Base-by-base conservation (phyloP, 2,888 invertebrate genomes). In the Heteromurus nitidus region DNA sequence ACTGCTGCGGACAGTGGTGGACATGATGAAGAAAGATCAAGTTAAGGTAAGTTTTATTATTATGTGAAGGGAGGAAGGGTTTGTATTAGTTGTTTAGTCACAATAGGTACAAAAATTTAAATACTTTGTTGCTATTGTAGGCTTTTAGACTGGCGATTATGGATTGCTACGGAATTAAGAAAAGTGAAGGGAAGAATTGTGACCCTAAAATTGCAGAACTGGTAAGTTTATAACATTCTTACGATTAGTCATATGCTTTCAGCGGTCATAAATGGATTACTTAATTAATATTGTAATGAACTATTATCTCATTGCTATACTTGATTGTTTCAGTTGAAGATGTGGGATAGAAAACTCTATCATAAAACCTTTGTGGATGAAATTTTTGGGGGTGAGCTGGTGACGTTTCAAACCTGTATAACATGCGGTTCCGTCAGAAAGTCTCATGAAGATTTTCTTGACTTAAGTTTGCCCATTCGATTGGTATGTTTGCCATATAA, bases 311-410 rank as follows among this genome's bases (percentile, higher is more conserved):
- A 13, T 36, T 36, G 7, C 13, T 36, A 36, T 55, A 24, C 42
- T 70, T 69, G 53, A 42, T 65, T 60, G n/a, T 30, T 50, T 22
- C 55, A 87, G 87, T 58, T 87, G 13, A 87, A 87, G 80, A 82
- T 81, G 72, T 86, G 86, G 86, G 87, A 87, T 65, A 58, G 85
- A 18, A 86, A 85, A 80, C 58, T 86, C 22, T 85, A 86, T 58
- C 90, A 86, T 73, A 90, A 91, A 74, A 91, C 91, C 1, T 88
- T 91, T 75, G 89, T 91, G 7, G 98, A 99, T 89, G 94, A 94
- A 89, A 94, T 99, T 69, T 99, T 99, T 91, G 94, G 97, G 30
- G 99, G 99, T 0, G 93, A 95, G 88, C 91, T 98, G 16, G 95
- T 98, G 1, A 98, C 97, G 31, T 95, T 95, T 0, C 90, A 96